Evolutionary conservation across 92 coral and sea anemone genomes (phyloP), one percentile per base, ranked within the genome.

Genomic region (Hydrozoanthus gracilis): DNA sequence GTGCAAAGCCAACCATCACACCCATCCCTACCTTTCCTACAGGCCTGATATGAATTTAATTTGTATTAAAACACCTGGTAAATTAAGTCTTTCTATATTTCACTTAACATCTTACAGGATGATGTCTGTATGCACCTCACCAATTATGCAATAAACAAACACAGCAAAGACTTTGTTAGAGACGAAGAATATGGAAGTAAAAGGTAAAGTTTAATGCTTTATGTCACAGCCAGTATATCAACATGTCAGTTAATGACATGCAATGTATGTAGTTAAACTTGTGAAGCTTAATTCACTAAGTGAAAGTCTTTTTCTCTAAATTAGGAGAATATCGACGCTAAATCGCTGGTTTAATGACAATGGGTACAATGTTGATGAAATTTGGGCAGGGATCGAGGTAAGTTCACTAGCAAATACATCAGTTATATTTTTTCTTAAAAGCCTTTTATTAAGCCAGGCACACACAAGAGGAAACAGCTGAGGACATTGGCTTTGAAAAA

Each of bases 51-150:
- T 27, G 39, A 27, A 27, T 27, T 27, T 27, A 27, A 27, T 27
- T 27, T 27, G 39, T 27, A 27, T 27, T 27, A 27, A 27, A 27
- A 27, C 39, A 27, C 39, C 39, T 27, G 39, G 39, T 27, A 16
- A 4, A 11, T 8, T 58, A 7, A 35, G 44, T 10, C 7, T 8
- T 35, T 7, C 11, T 7, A 27, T 16, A 35, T 6, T 9, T 27
- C 64, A 27, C 39, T 27, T 64, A n/a, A 44, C 68, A n/a, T 76
- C 52, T 68, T 89, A 14, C 89, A 96, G 99, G 99, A 96, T 71
- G 99, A 96, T 64, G 94, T 92, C 64, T 96, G 99, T 83, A 95
- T 96, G 99, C 99, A 96, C 82, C 93, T 96, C 35, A 96, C 99
- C 78, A 96, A 96, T 84, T 96, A 96, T 56, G 93, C 99, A 76